Evolutionary conservation across 2,888 invertebrate species (phyloP).

Genomic region (Melanophora roralis): DNA sequence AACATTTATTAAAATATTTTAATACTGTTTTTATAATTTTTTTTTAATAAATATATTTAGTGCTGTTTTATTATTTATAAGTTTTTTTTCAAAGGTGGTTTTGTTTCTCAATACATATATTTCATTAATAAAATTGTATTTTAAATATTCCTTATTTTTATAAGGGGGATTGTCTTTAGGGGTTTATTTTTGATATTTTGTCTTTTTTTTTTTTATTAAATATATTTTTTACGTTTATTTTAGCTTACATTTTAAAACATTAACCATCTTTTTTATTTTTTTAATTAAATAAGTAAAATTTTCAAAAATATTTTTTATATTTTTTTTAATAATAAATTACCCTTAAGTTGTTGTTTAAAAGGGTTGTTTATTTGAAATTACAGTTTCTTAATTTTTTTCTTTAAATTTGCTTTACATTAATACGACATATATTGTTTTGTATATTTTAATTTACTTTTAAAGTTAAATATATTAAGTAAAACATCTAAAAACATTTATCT

Average conservation of each 20-base stretch:
- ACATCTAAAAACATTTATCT: slow-evolving; percentile 58
- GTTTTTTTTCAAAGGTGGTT: slow-evolving; percentile 52
- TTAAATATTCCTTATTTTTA: slow-evolving; percentile 2
- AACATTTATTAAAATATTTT: slow-evolving; percentile 45
- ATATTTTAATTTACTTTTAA: slow-evolving; percentile 49
- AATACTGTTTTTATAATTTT: slow-evolving; percentile 29
- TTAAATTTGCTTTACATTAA: slow-evolving; percentile 52
- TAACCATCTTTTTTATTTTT: slow-evolving; percentile 13
- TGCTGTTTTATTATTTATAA: background rate
- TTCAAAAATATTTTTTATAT: slow-evolving; percentile 41
- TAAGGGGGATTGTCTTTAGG: slow-evolving; percentile 58
- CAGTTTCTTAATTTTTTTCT: slow-evolving; percentile 75
- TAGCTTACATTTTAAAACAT: no score
- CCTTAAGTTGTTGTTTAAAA: slow-evolving; percentile 34
- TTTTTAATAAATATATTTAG: slow-evolving; percentile 22
- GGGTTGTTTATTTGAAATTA: slow-evolving; percentile 75
- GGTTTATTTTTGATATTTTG: background rate
- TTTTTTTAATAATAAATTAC: slow-evolving; percentile 38
- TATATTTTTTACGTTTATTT: background rate
- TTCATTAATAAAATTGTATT: background rate
- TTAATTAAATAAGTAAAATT: slow-evolving; percentile 36
- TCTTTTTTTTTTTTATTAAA: background rate
- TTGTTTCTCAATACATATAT: slow-evolving; percentile 29
- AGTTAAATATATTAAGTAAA: slow-evolving; percentile 40
- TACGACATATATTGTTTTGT: slow-evolving; percentile 37